A percentile compares a stretch with the other conserved stretches of the same genome.
These are phyloP conservation scores for Malthinus flaveolus DNA, from an alignment of 2,888 invertebrate genomes.

Conservation along the genomic window DNA sequence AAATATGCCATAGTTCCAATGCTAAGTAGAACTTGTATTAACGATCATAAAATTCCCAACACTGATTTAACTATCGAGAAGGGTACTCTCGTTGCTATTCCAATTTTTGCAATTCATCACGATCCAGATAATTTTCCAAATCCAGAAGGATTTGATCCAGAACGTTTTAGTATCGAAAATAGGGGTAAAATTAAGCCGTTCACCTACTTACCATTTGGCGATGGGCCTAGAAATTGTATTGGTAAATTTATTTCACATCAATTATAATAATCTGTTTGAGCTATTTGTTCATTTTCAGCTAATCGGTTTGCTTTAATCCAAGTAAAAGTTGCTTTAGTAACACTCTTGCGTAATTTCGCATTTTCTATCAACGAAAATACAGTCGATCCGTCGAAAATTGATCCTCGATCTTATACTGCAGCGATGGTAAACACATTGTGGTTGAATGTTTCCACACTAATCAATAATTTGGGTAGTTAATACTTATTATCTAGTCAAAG, in stretches of 20 bases:
- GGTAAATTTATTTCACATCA: too few relatives aligned
- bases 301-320: neutral
- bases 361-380: neutral
- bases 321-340: neutral
- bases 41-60: conserved; percentile 29
- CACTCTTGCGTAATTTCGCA: neutral
- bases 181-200: neutral
- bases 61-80: conserved; percentile 30
- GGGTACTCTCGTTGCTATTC: conserved; percentile 29
- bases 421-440: too few relatives aligned
- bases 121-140: neutral
- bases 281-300: conserved; percentile 45
- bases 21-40: conserved; percentile 27
- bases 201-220: neutral
- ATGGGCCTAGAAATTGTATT: neutral
- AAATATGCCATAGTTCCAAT: conserved; percentile 42
- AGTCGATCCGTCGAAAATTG: neutral
- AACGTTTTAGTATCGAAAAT: neutral
- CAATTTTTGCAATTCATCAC: conserved; percentile 31
- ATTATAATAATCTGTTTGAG: conserved; percentile 29
- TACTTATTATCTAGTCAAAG: too few relatives aligned
- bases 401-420: too few relatives aligned
- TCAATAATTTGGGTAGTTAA: too few relatives aligned
- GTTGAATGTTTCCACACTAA: too few relatives aligned
- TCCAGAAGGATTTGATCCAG: neutral